Conservation (phyloP, 2,113 vertebrate genomes). For the Platysteira castanea region DNA sequence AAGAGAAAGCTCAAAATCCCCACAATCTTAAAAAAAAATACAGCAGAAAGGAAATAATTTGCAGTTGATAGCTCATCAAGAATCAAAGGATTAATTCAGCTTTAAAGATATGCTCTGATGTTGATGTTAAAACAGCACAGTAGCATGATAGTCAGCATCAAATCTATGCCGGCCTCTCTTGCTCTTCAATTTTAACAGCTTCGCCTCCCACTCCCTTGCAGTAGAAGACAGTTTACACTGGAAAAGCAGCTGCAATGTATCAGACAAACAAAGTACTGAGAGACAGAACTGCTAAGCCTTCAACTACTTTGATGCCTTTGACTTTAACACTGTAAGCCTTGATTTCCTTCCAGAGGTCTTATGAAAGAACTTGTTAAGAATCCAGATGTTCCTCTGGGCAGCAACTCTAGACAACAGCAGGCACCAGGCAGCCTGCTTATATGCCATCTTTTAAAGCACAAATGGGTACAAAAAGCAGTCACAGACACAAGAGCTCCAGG, state of each 20-base stretch:
- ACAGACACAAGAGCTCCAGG: neutral
- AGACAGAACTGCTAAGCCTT: neutral
- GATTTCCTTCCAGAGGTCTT: neutral
- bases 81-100: neutral
- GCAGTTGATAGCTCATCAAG: neutral
- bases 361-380: neutral
- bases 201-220: neutral
- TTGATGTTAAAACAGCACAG: neutral
- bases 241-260: neutral
- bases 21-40: neutral
- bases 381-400: neutral
- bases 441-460: neutral
- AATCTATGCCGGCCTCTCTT: neutral
- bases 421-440: neutral
- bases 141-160: neutral
- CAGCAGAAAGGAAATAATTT: neutral
- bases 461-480: neutral
- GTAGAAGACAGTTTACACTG: neutral
- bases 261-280: neutral
- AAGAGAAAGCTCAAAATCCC: neutral
- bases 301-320: neutral
- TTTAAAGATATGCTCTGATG: neutral
- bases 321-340: neutral
- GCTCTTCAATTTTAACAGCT: neutral
- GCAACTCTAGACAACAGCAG: neutral